phyloP scores from a whole-genome alignment of 2,888 invertebrate genomes.

The Onthophagus sagittarius region DNA sequence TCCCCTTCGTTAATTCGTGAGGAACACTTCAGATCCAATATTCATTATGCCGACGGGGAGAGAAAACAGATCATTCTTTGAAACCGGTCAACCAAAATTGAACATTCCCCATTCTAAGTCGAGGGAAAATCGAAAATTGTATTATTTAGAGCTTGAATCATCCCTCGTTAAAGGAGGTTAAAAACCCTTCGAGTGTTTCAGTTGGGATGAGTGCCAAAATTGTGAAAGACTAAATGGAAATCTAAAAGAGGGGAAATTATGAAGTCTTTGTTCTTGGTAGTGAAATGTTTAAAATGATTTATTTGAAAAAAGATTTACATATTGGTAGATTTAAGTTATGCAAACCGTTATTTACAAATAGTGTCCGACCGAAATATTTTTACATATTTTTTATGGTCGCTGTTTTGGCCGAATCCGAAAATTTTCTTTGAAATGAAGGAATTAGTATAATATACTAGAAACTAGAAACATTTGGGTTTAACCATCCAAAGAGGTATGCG shows the following conservation, averaged over 20 bases:
- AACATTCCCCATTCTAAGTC: not conserved
- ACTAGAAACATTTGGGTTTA: no score
- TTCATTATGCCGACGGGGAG: constrained; percentile 3
- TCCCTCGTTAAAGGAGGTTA: not conserved
- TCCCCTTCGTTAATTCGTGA: constrained; percentile 7
- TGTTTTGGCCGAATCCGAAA: no score
- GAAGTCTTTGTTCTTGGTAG: not conserved
- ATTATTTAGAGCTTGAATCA: not conserved
- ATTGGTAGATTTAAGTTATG: no score
- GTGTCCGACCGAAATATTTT: no score
- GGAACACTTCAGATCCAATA: constrained; percentile 7
- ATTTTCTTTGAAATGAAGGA: no score
- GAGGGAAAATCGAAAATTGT: not conserved
- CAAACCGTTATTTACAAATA: no score
- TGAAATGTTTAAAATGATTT: no score
- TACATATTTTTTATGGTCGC: no score
- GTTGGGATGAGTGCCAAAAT: not conserved
- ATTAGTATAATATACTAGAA: no score
- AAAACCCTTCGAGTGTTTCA: not conserved
- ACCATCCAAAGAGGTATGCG: no score
- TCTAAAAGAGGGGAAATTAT: not conserved
- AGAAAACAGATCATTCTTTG: constrained; percentile 5
- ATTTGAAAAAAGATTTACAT: not conserved
- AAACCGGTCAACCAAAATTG: not conserved
- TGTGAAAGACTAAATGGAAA: not conserved